phyloP scores from a whole-genome alignment of 2,888 invertebrate genomes.

The Amitus sp. region DNA sequence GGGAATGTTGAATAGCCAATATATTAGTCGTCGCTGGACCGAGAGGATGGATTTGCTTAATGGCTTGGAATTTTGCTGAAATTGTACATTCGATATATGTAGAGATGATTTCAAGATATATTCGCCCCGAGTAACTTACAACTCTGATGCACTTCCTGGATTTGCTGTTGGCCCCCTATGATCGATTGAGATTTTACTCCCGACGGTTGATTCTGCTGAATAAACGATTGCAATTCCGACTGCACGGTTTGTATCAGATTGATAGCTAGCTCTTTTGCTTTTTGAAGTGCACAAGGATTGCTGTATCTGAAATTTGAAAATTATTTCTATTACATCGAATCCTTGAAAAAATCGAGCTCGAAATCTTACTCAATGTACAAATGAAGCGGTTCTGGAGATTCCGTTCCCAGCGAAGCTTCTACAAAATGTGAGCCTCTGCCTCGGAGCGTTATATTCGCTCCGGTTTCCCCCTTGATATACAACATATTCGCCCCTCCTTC shows the following conservation, averaged over 20 bases:
- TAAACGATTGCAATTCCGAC: slow-evolving; percentile 66
- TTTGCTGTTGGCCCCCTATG: slow-evolving; percentile 60
- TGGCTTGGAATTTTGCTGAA: slow-evolving; percentile 63
- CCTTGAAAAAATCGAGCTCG: too few species aligned
- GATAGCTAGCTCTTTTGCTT: slow-evolving; percentile 78
- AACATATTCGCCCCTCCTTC: slow-evolving; percentile 77
- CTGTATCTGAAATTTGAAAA: slow-evolving; percentile 70
- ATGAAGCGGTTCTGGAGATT: slow-evolving; percentile 79
- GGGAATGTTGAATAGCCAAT: slow-evolving; percentile 64
- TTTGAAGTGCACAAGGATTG: slow-evolving; percentile 74
- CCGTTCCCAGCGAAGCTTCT: slow-evolving; percentile 69
- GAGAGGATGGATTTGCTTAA: slow-evolving; percentile 63
- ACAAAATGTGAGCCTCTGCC: slow-evolving; percentile 74
- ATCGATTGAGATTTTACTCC: slow-evolving; percentile 63
- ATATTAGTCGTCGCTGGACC: slow-evolving; percentile 64
- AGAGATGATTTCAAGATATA: neutral
- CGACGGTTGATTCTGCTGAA: slow-evolving; percentile 65
- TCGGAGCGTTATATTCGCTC: slow-evolving; percentile 78
- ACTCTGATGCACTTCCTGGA: slow-evolving; percentile 63
- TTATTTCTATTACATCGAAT: too few species aligned
- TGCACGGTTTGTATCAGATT: slow-evolving; percentile 84
- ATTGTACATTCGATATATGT: slow-evolving; percentile 13
- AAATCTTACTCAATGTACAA: slow-evolving; percentile 77
- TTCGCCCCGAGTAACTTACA: slow-evolving; percentile 9
- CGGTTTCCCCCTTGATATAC: slow-evolving; percentile 82